Evolutionary conservation across 1,140 invertebrate genomes (phyloP), one percentile per base, ranked within the genome.

Genomic region (Pararge aegeria): DNA sequence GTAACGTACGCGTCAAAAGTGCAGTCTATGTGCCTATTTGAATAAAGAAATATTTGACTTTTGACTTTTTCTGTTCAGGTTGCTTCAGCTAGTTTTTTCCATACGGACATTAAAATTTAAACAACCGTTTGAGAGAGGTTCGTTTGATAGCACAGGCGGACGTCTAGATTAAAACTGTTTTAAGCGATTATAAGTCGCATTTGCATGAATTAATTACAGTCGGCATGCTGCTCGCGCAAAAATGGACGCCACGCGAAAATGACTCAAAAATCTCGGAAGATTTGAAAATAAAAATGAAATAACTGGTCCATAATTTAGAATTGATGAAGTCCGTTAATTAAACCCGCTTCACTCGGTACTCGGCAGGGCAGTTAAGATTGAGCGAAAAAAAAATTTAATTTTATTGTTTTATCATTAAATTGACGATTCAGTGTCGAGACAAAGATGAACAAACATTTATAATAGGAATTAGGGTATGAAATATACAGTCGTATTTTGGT

Each of bases 261-360:
- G 19, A 50, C 24, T 51, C 34, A 9, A 18, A 49, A 58, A 58
- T 58, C 55, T 40, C 34, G 18, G 56, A 59, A 44, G 49, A 59
- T 51, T 52, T 52, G 56, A 59, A 59, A 59, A 44, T 53, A 59
- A 59, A 48, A 59, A 59, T 53, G 49, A 59, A 53, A 52, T 53
- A 59, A 53, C 30, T 30, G 37, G 34, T 38, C 46, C 40, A 58
- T 58, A 16, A 42, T 59, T 59, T 27, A 24, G 37, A 58, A 46
- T 46, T 46, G 48, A 58, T 58, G 55, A 58, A 51, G 55, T 58
- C 37, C 55, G 44, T 57, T 57, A 57, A 57, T 57, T 57, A 57
- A 57, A 57, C 46, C 16, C 21, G 21, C 46, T 12, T 46, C 9
- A 29, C 46, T 46, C 34, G 29, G 30, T 3, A 29, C 46, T 46